Evolutionary conservation across 2,888 invertebrate species (phyloP), one percentile per base, ranked within the genome.

Genomic region (Pollenia amentaria): DNA sequence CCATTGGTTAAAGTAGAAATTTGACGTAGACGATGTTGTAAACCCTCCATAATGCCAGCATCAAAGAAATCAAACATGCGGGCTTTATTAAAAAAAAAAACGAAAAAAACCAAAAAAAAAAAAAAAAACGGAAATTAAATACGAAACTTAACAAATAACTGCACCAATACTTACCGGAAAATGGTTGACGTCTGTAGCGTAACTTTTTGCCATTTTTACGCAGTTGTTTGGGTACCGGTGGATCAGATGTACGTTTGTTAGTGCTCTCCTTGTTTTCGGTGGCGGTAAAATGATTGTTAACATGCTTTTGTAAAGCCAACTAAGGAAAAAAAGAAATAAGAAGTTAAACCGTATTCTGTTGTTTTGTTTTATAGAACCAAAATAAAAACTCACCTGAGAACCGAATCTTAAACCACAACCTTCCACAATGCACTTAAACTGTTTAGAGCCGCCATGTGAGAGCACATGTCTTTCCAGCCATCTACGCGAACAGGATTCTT

Each of bases 61-160:
- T 99, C 99, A 94, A 98, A 97, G 94, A 97, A 98, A 94, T 99
- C 98, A 93, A 97, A 98, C 95, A 97, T 96, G 90, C 98, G 97
- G 88, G 98, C 98, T 98, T 29, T 29, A 6, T 29, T 1, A 29
- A 29, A 29, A 29, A 29, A 29, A 29, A 1, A 29, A n/a, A 94
- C 11, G 29, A 21, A 21, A 29, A 95, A 21, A 11, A 53, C 3
- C 16, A 18, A 14, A 73, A 67, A 76, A 14, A 57, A 14, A 21
- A 62, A 53, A 67, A 40, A 46, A 44, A 12, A 57, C 14, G 73
- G 11, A 79, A 75, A 79, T 67, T 65, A 42, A 72, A 48, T 51
- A 64, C 7, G 18, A 64, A 51, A 14, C 29, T 40, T 12, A 53
- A 16, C 3, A 48, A 38, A 1, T 4, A 53, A 55, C 2, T 0